Evolutionary conservation across 2,113 vertebrate genomes (phyloP).

Genomic region (Erythrocercus mccallii): DNA sequence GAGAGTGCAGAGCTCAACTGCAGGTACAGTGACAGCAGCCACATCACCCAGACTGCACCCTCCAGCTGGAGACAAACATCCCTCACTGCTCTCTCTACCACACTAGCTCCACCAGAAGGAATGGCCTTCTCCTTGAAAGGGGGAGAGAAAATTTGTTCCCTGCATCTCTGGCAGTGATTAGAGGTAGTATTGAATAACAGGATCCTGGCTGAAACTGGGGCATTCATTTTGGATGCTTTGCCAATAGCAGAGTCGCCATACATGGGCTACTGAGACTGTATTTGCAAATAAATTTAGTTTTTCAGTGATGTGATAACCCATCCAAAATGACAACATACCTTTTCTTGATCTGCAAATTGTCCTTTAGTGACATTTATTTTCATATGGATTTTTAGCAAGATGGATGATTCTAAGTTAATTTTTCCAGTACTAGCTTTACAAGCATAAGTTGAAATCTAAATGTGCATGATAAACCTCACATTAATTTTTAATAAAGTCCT

Average conservation of each 20-base stretch:
- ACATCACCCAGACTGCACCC: no score
- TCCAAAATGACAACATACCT: not conserved
- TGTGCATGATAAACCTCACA: not conserved
- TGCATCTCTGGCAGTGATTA: not conserved
- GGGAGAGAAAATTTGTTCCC: not conserved
- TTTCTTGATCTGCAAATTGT: not conserved
- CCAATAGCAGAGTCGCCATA: not conserved
- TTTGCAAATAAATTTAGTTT: not conserved
- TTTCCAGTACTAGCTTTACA: not conserved
- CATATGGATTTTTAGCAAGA: not conserved
- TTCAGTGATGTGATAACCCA: not conserved
- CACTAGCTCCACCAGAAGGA: fast-evolving
- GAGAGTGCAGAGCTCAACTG: not conserved
- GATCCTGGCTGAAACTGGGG: not conserved
- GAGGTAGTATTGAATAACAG: no score
- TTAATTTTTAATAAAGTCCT: not conserved
- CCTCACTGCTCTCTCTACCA: not conserved
- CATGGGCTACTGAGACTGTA: not conserved
- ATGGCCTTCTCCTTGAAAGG: not conserved
- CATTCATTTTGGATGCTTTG: not conserved
- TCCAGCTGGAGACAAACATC: not conserved
- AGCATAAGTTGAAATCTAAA: not conserved
- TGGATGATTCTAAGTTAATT: not conserved
- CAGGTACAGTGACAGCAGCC: not conserved
- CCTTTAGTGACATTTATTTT: not conserved